Evolutionary conservation across 2,888 invertebrate genomes (phyloP), one percentile per base, ranked within the genome.

Genomic region (Agonum fuliginosum): DNA sequence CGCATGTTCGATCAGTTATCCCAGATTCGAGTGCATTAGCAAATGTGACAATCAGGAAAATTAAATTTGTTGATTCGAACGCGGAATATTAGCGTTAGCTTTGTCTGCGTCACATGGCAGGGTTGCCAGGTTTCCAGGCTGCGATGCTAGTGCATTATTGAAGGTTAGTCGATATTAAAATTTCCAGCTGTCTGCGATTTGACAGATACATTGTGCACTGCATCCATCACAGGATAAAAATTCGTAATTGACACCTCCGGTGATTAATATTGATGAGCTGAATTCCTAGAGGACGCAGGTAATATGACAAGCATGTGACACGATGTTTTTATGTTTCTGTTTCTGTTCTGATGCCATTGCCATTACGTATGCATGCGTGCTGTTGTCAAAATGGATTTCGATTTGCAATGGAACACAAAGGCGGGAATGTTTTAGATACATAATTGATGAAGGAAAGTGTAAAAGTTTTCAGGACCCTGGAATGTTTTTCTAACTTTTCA

Each of bases 261-360:
- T 72, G 58, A 72, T 72, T 72, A 72, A 72, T 54, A 72, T 72
- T 72, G 72, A 72, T 72, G 72, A 41, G 46, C 24, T 27, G 24
- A 41, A 72, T 72, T 72, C 54, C 72, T 41, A 20, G 19, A 54
- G 72, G 72, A 72, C 41, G 58, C 17, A 20, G 72, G 22, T 72
- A 72, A 72, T 72, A 72, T 72, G 72, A 72, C 72, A 72, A 72
- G 43, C 54, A 58, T 72, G 37, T 54, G 72, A 72, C 72, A 72
- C 22, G 37, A 54, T 54, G 51, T 72, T 72, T 58, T 72, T n/a
- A n/a, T n/a, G n/a, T n/a, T n/a, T n/a, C n/a, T n/a, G n/a, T n/a
- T n/a, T n/a, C n/a, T n/a, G n/a, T n/a, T n/a, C n/a, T n/a, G n/a
- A n/a, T n/a, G n/a, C 30, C 20, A 30, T 51, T n/a, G 51, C 19